Base-by-base conservation (phyloP, 2,113 vertebrate genomes). In the Varanus salvator region DNA sequence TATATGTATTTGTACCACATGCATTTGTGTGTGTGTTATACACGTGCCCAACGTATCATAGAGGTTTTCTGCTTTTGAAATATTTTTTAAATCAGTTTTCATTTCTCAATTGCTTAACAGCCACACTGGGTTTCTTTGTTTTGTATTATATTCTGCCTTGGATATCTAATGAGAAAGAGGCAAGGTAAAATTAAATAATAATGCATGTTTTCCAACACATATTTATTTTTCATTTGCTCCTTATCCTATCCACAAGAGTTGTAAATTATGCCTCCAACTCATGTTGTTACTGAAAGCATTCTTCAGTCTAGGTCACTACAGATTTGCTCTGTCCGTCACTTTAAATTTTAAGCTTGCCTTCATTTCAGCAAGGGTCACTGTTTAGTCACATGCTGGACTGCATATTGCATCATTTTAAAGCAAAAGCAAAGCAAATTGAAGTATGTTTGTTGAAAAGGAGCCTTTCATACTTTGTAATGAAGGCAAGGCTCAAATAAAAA, bases 401-500 rank as follows among this genome's bases (percentile, higher is more conserved):
- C 50, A 76, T n/a, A 89, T 92, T 91, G 74, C 75, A 82, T 8
- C 75, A 9, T n/a, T 50, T 89, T 60, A 90, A n/a, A 75, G 88
- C 6, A 88, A 69, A 60, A 50, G 92, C 64, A 90, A 78, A 74
- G 38, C 38, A 44, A 44, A 44, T 44, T 44, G 38, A 44, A 44
- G 38, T 44, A 44, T 44, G 90, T 90, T 92, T 89, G 66, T 86
- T 89, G 82, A 85, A 94, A 92, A 92, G 52, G 48, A 71, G 19
- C 19, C 23, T 86, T 84, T 57, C 27, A 27, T 88, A 8, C 15
- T 90, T 83, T 75, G 87, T 87, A 66, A 86, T 64, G 48, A 77
- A 74, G 64, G 71, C 25, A 19, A 91, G 64, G 4, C 85, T 92
- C 93, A 88, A 93, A 15, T 69, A 84, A 85, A 90, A 27, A 80